Percentiles rank a stretch among this genome's conserved stretches.
Conservation (phyloP, 64 coral and sea anemone genomes). For the Porites australiensis region DNA sequence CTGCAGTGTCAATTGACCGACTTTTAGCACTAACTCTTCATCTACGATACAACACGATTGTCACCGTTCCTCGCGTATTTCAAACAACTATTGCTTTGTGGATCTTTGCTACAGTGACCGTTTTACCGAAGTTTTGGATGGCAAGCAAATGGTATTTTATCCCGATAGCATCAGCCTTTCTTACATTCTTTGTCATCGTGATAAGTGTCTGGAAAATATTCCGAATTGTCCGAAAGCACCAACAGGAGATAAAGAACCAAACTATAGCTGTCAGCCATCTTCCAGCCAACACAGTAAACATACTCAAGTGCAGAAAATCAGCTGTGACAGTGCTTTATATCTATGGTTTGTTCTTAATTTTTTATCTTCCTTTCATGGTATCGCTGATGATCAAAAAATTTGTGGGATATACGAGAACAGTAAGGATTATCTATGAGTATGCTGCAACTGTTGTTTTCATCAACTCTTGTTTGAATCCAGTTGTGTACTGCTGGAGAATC, state of each 20-base stretch:
- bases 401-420: conserved; percentile 45
- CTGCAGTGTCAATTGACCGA: too few species aligned
- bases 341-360: conserved; percentile 60
- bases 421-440: conserved; percentile 46
- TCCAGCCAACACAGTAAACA: too few species aligned
- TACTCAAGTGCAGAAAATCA: too few species aligned
- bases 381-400: not conserved
- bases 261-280: conserved; percentile 43
- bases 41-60: too few species aligned
- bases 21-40: too few species aligned
- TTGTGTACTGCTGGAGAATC: conserved; percentile 75
- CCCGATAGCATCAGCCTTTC: not conserved
- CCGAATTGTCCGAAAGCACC: not conserved
- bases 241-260: not conserved
- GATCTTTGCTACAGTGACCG: too few species aligned
- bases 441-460: conserved; percentile 56
- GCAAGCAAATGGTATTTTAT: not conserved
- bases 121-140: not conserved
- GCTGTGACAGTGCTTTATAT: conserved; percentile 47
- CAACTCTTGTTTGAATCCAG: conserved; percentile 69
- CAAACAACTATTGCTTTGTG: too few species aligned
- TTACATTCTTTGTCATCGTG: conserved; percentile 19
- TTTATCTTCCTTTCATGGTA: conserved; percentile 55
- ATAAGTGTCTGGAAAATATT: conserved; percentile 48
- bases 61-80: too few species aligned